Percentiles rank a stretch among this genome's conserved stretches.
Evolutionary conservation across 2,113 vertebrate species (phyloP).

Genomic region (Andinoacara biseriatus): DNA sequence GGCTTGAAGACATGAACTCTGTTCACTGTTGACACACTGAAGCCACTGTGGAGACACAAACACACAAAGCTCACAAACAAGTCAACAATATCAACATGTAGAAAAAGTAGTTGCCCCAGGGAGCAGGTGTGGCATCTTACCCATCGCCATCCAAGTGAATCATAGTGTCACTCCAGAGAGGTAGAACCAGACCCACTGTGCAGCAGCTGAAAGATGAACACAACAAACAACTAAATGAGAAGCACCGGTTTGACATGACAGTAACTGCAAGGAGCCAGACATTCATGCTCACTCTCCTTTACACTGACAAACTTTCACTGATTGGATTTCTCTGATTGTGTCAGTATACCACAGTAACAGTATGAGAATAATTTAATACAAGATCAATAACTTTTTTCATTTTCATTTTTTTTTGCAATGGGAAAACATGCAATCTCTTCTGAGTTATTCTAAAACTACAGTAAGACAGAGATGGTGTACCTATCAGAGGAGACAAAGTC

Average conservation of each 20-base stretch:
- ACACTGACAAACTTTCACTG: background rate
- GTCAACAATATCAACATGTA: background rate
- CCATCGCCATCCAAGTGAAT: slow-evolving; percentile 99
- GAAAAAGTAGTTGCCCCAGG: background rate
- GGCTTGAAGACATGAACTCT: slow-evolving; percentile 98
- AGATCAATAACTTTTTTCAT: too few relatives aligned
- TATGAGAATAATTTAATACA: background rate
- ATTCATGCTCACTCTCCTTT: background rate
- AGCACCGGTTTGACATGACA: background rate
- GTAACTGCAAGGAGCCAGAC: too few relatives aligned
- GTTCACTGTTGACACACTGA: slow-evolving; percentile 96
- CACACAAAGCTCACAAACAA: background rate
- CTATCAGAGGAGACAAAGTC: slow-evolving; percentile 94
- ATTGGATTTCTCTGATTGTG: background rate
- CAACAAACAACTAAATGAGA: background rate
- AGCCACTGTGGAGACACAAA: slow-evolving; percentile 80
- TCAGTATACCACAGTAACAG: background rate
- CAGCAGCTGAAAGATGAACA: slow-evolving; percentile 83
- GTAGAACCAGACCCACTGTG: slow-evolving; percentile 93
- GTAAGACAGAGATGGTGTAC: slow-evolving; percentile 66
- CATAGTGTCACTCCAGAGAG: slow-evolving; percentile 96
- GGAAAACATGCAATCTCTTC: background rate
- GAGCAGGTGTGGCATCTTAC: slow-evolving; percentile 79
- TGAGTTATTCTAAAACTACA: background rate
- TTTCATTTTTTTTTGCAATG: too few relatives aligned